phyloP scores from a whole-genome alignment of 2,113 vertebrate species.

The Cavia aperea region DNA sequence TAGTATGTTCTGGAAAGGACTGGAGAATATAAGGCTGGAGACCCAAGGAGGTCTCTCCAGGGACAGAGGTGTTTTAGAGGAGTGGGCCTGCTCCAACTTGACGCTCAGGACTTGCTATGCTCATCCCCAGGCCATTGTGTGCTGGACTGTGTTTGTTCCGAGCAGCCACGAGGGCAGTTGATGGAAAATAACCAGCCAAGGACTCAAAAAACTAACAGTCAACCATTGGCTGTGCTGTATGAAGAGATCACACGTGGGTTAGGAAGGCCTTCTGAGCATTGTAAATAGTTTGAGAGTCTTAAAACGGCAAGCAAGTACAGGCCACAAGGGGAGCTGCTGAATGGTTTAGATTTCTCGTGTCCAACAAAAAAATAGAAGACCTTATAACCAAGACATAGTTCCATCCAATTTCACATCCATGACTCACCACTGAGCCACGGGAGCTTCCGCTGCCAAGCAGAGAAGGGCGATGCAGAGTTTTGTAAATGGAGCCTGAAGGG shows the following conservation, averaged over 20 bases:
- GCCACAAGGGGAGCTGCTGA: neutral
- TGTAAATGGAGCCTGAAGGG: neutral
- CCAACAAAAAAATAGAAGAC: neutral
- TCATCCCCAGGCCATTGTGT: rapidly evolving
- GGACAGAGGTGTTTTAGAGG: neutral
- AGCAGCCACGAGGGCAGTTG: neutral
- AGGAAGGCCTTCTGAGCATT: neutral
- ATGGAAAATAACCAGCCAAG: neutral
- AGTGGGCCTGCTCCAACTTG: rapidly evolving
- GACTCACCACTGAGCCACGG: neutral
- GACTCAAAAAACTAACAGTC: neutral
- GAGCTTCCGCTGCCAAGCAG: neutral
- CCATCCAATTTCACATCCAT: neutral
- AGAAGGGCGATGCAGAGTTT: neutral
- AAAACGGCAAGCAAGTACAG: neutral
- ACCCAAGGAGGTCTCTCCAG: neutral
- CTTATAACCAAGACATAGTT: neutral
- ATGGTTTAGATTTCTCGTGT: constrained; percentile 39
- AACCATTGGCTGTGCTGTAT: neutral
- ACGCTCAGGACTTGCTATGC: neutral
- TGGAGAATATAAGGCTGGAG: neutral
- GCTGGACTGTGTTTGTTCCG: neutral
- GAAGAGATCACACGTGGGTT: neutral
- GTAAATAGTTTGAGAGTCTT: neutral
- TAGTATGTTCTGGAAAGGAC: neutral